These are phyloP conservation scores for Aethes cnicana DNA, from an alignment of 2,888 invertebrate species.

Conservation along the genomic window DNA sequence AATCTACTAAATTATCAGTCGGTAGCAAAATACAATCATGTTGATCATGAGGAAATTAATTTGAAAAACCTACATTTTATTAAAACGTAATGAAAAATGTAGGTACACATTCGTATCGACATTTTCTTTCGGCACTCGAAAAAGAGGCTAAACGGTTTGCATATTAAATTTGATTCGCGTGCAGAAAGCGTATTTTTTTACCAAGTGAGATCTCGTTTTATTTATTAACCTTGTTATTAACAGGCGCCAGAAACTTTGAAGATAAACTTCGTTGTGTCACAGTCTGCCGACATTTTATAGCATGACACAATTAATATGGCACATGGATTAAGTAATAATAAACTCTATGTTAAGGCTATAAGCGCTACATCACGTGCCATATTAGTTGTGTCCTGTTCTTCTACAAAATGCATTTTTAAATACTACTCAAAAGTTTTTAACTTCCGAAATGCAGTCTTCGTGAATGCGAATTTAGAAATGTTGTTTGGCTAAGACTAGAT, in stretches of 20 bases:
- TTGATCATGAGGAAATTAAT: not conserved
- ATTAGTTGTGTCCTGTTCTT: no score
- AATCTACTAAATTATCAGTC: no score
- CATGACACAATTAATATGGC: no score
- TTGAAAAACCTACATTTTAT: not conserved
- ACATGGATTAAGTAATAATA: no score
- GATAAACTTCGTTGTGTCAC: slow-evolving; percentile 45
- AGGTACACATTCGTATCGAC: slow-evolving; percentile 34
- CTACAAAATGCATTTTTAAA: slow-evolving; percentile 60
- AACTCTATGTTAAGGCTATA: no score
- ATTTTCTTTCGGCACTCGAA: slow-evolving; percentile 39
- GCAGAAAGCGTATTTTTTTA: slow-evolving; percentile 53
- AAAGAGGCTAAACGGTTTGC: slow-evolving; percentile 47
- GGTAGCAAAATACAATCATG: no score
- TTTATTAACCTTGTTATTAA: slow-evolving; percentile 47
- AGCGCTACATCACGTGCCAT: no score
- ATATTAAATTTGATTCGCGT: slow-evolving; percentile 60
- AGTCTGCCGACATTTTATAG: slow-evolving; percentile 38
- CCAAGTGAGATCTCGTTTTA: slow-evolving; percentile 42
- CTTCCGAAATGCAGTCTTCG: slow-evolving; percentile 37
- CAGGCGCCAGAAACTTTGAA: slow-evolving; percentile 44
- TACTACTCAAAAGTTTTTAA: slow-evolving; percentile 41
- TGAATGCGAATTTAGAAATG: slow-evolving; percentile 26
- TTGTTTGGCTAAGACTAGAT: slow-evolving; percentile 14
- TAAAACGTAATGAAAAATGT: not conserved